Base-by-base conservation (phyloP, 2,888 invertebrate genomes). In the Heteromyza rotundicornis region DNA sequence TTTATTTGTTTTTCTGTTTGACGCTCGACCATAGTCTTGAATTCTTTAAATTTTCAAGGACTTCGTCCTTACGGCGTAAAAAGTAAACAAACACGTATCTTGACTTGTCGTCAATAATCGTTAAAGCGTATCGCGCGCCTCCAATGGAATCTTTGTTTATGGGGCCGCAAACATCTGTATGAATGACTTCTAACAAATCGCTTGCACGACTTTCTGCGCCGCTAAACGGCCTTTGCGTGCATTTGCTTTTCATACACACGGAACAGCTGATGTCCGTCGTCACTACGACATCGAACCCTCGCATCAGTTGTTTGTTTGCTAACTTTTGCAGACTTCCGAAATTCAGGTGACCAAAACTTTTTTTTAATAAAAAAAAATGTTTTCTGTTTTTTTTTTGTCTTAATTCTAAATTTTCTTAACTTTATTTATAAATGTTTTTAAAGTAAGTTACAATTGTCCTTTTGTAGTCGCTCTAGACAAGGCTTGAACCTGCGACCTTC, bases 71-170 rank as follows among this genome's bases (percentile, higher is more conserved):
- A 2, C 10, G 27, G 24, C 55, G 62, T 2, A 63, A 44, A 59
- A 68, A 69, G 53, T 65, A 68, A 20, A 68, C 66, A 57, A 58
- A 66, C 2, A 66, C 47, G 35, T 53, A 59, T 1, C 67, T 54
- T 22, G 68, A 60, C 2, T 50, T 20, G 16, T 70, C 67, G 32
- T 70, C 68, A 20, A 68, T 68, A 53, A 68, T 65, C 2, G 67
- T 66, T 8, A 68, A 19, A 19, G 66, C 55, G 49, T 70, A 68
- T 35, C 59, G 53, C 7, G 63, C 49, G 44, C 65, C 68, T 53
- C 64, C 67, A 53, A 59, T 19, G 2, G 69, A 68, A 16, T 19
- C 20, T 23, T 20, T 57, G 17, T 63, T 60, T 8, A 67, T 47
- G 1, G 65, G 61, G 0, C 62, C 60, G 27, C 64, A 67, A 17